Evolutionary conservation across 2,113 vertebrate genomes (phyloP).

Genomic region (Bos indicus): DNA sequence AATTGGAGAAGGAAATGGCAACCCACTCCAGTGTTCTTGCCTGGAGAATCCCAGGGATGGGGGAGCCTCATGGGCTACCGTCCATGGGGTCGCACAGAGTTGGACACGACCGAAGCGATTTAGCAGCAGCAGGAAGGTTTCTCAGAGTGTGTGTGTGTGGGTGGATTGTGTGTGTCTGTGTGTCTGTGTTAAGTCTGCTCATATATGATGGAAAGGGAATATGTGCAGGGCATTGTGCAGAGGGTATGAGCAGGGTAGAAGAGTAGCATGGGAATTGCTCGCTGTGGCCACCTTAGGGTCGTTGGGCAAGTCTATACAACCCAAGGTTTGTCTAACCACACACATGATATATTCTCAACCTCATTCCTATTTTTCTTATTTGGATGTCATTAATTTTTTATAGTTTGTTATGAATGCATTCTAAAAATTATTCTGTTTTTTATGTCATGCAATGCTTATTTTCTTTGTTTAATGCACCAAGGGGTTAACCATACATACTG

Average conservation of each 20-base stretch:
- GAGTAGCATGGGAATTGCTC: background rate
- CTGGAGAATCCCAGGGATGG: no score
- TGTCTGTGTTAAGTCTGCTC: background rate
- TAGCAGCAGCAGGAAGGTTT: no score
- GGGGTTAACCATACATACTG: background rate
- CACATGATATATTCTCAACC: background rate
- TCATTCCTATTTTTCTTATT: background rate
- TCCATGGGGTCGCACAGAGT: no score
- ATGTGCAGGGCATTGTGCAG: no score
- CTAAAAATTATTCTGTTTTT: background rate
- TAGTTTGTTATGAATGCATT: background rate
- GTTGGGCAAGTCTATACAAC: background rate
- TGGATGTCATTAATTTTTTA: background rate
- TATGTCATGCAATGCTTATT: background rate
- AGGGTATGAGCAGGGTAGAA: background rate
- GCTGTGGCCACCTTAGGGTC: background rate
- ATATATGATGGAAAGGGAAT: background rate
- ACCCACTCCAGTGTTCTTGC: no score
- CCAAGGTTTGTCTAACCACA: background rate
- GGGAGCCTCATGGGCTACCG: no score
- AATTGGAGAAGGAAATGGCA: no score
- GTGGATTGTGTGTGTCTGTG: background rate
- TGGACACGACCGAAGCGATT: no score
- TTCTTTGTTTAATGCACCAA: background rate
- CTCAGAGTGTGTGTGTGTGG: background rate